Conservation (phyloP, 2,797 vertebrate species). For the Spheniscus humboldti region DNA sequence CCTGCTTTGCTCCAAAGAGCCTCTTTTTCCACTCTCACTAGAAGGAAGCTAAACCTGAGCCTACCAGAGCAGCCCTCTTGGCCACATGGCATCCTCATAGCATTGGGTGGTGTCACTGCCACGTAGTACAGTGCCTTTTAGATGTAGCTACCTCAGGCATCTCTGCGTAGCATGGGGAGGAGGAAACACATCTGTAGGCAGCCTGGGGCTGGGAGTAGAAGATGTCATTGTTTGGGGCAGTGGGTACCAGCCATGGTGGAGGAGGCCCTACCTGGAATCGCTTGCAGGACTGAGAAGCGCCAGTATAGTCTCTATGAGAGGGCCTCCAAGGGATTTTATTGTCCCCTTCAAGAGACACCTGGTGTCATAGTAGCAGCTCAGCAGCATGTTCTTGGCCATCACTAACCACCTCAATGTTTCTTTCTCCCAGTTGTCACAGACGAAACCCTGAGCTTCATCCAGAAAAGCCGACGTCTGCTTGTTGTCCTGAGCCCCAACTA, state of each 20-base stretch:
- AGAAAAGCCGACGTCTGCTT: conserved; percentile 89
- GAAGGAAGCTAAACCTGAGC: background rate
- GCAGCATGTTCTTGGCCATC: background rate
- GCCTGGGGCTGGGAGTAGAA: background rate
- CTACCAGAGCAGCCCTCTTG: background rate
- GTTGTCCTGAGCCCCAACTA: conserved; percentile 92
- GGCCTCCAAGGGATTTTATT: background rate
- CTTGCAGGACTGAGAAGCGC: background rate
- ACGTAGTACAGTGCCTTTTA: background rate
- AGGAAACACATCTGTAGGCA: background rate
- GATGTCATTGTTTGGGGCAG: background rate
- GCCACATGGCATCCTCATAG: background rate
- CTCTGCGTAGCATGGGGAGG: background rate
- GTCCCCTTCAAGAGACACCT: background rate
- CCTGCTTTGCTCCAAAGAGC: background rate
- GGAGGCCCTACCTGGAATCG: background rate
- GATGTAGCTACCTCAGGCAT: background rate
- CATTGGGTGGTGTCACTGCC: background rate
- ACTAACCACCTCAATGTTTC: conserved; percentile 74
- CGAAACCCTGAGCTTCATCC: conserved; percentile 93
- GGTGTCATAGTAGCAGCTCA: background rate
- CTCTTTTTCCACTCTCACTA: background rate
- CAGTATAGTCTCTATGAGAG: background rate
- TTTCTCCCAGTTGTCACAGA: conserved; percentile 91
- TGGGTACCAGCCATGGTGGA: background rate